Evolutionary conservation across 2,113 vertebrate species (phyloP), one percentile per base, ranked within the genome.

Genomic region (Seriola rivoliana): DNA sequence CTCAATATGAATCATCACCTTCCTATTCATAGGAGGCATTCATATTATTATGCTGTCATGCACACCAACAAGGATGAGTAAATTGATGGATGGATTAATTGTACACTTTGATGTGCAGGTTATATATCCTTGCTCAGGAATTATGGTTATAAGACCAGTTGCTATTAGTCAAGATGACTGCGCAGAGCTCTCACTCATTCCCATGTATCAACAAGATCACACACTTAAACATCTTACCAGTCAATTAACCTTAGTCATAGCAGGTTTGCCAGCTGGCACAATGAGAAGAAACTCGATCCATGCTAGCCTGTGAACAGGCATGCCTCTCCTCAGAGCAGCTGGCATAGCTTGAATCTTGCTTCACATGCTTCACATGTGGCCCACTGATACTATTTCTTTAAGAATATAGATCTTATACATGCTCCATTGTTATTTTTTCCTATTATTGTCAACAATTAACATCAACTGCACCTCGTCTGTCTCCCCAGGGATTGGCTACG

Each of bases 401-500:
- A 36, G 44, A n/a, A 36, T 8, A 40, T 11, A 58, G 3, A 46
- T 19, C n/a, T 38, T 36, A 25, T 40, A 16, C 21, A 5, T 70
- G 17, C 13, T 58, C 5, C 21, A 57, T 38, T 65, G 8, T 42
- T 42, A 42, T 42, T 66, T 9, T 64, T 65, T 65, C 6, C 6
- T 10, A 25, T 42, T 3, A 1, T 16, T 46, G 19, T 74, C n/a
- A 25, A 58, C 60, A 64, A 44, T 62, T 16, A 2, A 14, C 21
- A 17, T 21, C 64, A 21, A 59, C 11, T 16, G 2, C 6, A n/a
- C 8, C n/a, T 38, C 68, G 4, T 71, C 21, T 82, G 40, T 88
- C 50, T 86, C 52, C 55, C 55, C 66, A 95, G 92, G 94, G 19
- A 93, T 94, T 36, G 94, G 94, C 29, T 93, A 93, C 7, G 92